phyloP scores from a whole-genome alignment of 2,113 vertebrate genomes.

The Carollia perspicillata region DNA sequence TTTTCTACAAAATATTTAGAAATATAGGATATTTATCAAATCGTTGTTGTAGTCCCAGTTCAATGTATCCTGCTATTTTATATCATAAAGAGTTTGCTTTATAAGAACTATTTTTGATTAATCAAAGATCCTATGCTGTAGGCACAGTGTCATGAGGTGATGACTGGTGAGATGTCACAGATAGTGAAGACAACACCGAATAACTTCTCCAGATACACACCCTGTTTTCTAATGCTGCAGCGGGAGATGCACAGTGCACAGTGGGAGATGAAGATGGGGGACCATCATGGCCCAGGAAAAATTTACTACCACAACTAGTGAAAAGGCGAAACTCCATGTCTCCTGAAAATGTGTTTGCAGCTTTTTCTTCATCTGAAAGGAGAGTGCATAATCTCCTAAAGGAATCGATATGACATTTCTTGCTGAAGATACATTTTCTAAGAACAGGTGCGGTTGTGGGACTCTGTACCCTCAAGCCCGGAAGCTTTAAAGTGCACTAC shows the following conservation, averaged over 20 bases:
- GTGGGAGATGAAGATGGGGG: background rate
- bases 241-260: no score
- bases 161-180: background rate
- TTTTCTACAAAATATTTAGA: background rate
- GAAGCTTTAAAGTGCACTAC: slow-evolving; percentile 4
- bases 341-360: background rate
- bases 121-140: background rate
- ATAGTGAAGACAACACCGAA: background rate
- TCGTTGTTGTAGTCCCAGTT: background rate
- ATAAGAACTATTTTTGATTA: slow-evolving; percentile 22
- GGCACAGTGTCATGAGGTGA: background rate
- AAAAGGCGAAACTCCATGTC: background rate
- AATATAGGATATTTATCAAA: background rate
- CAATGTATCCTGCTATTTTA: background rate
- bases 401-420: background rate
- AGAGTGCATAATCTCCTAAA: background rate
- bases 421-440: slow-evolving; percentile 25
- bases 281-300: background rate
- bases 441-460: background rate
- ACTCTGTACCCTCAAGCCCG: background rate
- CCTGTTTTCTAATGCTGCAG: background rate
- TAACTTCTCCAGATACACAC: background rate
- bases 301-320: background rate
- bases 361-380: slow-evolving; percentile 32
- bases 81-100: slow-evolving; percentile 19